Evolutionary conservation across 2,113 vertebrate species (phyloP), one percentile per base, ranked within the genome.

Genomic region (Sterrhoptilus dennistouni): DNA sequence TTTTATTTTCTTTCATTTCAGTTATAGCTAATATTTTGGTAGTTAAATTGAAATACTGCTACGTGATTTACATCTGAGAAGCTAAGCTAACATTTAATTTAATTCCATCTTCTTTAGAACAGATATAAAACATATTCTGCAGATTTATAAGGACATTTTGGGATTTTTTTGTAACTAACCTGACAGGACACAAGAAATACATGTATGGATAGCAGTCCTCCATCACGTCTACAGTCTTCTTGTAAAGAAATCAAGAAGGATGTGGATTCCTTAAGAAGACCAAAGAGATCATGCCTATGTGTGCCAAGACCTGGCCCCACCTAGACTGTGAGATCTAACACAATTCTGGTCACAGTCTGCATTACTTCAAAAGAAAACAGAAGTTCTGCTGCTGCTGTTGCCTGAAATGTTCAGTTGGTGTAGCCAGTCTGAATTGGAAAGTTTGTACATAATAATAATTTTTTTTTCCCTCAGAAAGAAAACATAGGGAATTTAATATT

Each of bases 21-120:
- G 42, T 79, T 93, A 54, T 68, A 75, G 66, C 54, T 65, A 95
- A 91, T 91, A 93, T 93, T 96, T 95, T 96, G 23, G 79, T 93
- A 90, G 82, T 80, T 96, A 93, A 94, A 71, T 31, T 63, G 52
- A 90, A 93, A 94, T 66, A 11, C 36, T 83, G 47, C 38, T 88
- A 40, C 54, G 29, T 44, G 52, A 86, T 90, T 95, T 93, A 88
- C 70, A 83, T 86, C 22, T 63, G 38, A 96, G 64, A 80, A 77
- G 29, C 70, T 44, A 87, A 92, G 38, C 28, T 78, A 90, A 81
- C 22, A 78, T 86, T 42, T 70, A 71, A 70, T 93, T 90, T 65
- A 45, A 65, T 82, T 92, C 82, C 11, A 14, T 77, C 14, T 79
- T 89, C 56, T 83, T 83, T 79, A 71, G 36, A 36, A 52, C n/a